Evolutionary conservation across 2,888 invertebrate genomes (phyloP).

Genomic region (Polyommatus iphigenia): DNA sequence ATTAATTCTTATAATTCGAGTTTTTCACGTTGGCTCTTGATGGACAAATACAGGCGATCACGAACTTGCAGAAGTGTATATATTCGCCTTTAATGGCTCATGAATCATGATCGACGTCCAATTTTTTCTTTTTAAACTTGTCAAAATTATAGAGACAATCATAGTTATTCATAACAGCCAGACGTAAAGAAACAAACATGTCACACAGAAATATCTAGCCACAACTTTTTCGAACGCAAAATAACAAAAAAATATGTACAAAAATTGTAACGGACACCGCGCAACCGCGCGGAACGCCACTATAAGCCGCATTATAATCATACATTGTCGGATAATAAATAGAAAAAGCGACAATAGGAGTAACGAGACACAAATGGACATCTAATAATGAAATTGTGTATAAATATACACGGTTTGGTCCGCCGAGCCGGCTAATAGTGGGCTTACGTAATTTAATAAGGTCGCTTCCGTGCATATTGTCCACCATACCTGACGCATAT

Average conservation of each 20-base stretch:
- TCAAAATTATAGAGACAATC: no score
- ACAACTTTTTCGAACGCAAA: neutral
- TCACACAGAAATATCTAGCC: neutral
- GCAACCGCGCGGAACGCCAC: conserved; percentile 67
- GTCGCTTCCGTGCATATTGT: conserved; percentile 57
- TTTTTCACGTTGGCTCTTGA: no score
- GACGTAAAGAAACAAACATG: neutral
- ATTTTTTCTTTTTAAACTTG: no score
- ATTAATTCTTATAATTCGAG: no score
- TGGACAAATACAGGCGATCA: neutral
- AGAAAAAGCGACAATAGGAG: conserved; percentile 78
- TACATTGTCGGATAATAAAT: conserved; percentile 76
- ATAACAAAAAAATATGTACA: conserved; percentile 42
- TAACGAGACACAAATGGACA: conserved; percentile 72
- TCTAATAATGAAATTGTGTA: conserved; percentile 77
- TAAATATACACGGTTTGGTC: conserved; percentile 73
- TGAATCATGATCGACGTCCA: no score
- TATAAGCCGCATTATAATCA: conserved; percentile 76
- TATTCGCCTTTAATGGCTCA: no score
- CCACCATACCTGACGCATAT: conserved; percentile 39
- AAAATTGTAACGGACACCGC: conserved; percentile 45
- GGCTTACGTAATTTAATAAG: conserved; percentile 62
- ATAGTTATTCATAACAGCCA: no score
- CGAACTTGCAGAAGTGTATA: no score
- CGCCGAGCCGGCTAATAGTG: conserved; percentile 70